Percentiles rank a stretch among this genome's conserved stretches.
Conservation (phyloP, 2,113 vertebrate genomes). For the Tiliqua scincoides region DNA sequence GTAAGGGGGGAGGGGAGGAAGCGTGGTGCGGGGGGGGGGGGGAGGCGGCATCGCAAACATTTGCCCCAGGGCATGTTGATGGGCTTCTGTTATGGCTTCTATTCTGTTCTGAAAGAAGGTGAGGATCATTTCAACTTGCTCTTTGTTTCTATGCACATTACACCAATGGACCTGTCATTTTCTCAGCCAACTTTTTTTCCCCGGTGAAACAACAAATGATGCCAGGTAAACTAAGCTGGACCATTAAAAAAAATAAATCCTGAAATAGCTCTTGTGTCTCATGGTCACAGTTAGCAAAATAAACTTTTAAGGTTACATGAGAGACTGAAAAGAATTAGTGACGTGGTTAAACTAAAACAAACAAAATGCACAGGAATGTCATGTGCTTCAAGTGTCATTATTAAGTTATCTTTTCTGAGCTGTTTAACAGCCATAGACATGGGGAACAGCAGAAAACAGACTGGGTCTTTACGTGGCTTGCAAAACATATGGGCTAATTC, state of each 20-base stretch:
- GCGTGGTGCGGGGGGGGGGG: no score
- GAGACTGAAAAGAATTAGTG: neutral
- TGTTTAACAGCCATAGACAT: slow-evolving; percentile 51
- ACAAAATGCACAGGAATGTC: slow-evolving; percentile 32
- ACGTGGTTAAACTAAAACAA: neutral
- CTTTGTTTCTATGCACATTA: neutral
- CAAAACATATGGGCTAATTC: slow-evolving; percentile 15
- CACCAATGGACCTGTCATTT: neutral
- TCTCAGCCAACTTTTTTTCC: neutral
- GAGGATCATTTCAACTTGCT: neutral
- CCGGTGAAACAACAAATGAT: neutral
- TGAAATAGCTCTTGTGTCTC: neutral
- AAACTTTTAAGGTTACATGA: neutral
- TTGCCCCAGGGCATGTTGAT: no score
- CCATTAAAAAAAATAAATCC: neutral
- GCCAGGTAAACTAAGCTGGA: neutral
- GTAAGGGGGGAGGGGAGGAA: no score
- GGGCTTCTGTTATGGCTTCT: no score
- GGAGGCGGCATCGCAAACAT: no score
- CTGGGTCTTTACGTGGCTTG: slow-evolving; percentile 30
- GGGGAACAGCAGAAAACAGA: slow-evolving; percentile 46
- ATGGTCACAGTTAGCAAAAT: neutral
- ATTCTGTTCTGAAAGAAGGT: neutral
- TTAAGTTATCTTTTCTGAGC: slow-evolving; percentile 55
- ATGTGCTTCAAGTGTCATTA: slow-evolving; percentile 44